Percentiles rank a stretch among this genome's conserved stretches.
These are phyloP conservation scores for Carcina quercana DNA, from an alignment of 2,888 invertebrate species.

Conservation along the genomic window DNA sequence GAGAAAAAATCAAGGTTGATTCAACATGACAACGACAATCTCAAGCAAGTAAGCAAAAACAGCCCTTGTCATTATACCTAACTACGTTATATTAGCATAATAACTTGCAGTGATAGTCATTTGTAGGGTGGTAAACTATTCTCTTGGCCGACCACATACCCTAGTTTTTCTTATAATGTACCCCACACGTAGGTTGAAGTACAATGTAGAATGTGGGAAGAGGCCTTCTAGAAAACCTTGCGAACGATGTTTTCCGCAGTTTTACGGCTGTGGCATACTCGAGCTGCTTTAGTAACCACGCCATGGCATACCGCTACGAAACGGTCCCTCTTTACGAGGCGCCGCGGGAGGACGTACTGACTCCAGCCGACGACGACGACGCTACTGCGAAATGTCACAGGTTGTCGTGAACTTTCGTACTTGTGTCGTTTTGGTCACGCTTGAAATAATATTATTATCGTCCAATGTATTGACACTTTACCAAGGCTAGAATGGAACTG, in stretches of 20 bases:
- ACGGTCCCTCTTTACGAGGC: constrained; percentile 26
- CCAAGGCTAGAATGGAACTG: constrained; percentile 2
- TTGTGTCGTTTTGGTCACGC: constrained; percentile 3
- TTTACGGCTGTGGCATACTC: constrained; percentile 11
- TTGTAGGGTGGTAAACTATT: too few relatives aligned
- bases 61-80: too few relatives aligned
- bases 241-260: constrained; percentile 14
- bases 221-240: too few relatives aligned
- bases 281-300: constrained; percentile 5
- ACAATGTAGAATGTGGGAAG: too few relatives aligned
- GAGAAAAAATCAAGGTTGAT: too few relatives aligned
- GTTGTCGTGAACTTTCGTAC: constrained; percentile 27
- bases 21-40: too few relatives aligned
- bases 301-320: constrained; percentile 19
- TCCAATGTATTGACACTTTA: not conserved
- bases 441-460: not conserved
- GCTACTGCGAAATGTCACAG: constrained; percentile 28
- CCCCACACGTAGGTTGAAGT: too few relatives aligned
- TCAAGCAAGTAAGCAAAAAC: too few relatives aligned
- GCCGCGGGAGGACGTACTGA: constrained; percentile 16
- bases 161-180: too few relatives aligned
- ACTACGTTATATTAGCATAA: not conserved
- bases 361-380: too few relatives aligned
- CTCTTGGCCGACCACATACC: too few relatives aligned
- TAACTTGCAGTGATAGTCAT: too few relatives aligned